Base-by-base conservation (phyloP, 2,888 invertebrate genomes). In the Hermaeophaga mercurialis region DNA sequence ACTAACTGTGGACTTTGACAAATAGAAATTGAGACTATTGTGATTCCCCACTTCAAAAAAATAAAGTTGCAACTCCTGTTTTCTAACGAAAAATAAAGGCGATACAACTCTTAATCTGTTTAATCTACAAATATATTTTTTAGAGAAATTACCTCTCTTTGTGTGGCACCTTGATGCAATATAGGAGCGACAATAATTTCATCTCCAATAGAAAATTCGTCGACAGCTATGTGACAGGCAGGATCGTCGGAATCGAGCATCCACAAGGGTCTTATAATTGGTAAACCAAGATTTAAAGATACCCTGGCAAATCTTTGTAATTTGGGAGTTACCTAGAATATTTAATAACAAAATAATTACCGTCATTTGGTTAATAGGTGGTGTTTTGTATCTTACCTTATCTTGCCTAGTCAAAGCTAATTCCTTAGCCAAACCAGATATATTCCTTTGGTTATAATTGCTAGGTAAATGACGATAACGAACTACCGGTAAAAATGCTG, bases 151-250 rank as follows among this genome's bases (percentile, higher is more conserved):
- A 96, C 90, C 80, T 90, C 94, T 61, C 89, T 81, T 62, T 87
- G 85, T 19, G 85, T 84, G 33, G 85, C 82, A 0, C 88, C 87
- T 0, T 85, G 82, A 47, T 86, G 80, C 24, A 95, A 75, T 44
- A 96, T 85, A 0, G 96, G 96, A 0, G 96, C 96, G 0, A 96
- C 94, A 24, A 96, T 90, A 0, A 96, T 80, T 73, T 94, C 91
- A 65, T 91, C 91, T 0, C 96, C 96, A 0, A 96, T 85, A 0
- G 91, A 88, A 75, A 96, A 96, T 76, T 96, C 91, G 72, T 94
- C 94, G 15, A 84, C 83, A 0, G 91, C 88, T 0, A 84, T 81
- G 60, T 90, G 84, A 47, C 92, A 90, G 0, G 89, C 85, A 0
- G 84, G 82, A 78, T 94, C 94, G 0, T 85, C 84, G 0, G 90